Evolutionary conservation across 2,888 invertebrate genomes (phyloP), one percentile per base, ranked within the genome.

Genomic region (Nomada hirtipes): DNA sequence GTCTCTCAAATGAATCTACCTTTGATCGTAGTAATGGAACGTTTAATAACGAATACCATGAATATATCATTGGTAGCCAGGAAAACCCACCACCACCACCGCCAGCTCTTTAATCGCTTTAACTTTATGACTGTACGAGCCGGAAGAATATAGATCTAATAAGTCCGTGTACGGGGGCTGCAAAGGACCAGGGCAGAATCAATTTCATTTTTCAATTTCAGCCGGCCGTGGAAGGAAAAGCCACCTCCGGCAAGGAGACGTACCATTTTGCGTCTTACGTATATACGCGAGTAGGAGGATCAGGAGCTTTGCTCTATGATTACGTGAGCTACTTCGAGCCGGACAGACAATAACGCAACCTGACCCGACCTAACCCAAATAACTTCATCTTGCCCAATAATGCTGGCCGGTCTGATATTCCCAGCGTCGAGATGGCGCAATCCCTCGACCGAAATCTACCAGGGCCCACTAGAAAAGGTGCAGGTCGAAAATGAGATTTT

Each of bases 231-330:
- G 83, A 59, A 57, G 78, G 82, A 76, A 85, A 87, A 87, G 80
- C 81, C 81, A 73, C 50, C 67, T 63, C 52, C 44, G 70, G 59
- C 55, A 64, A 75, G 78, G 77, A 82, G 81, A 83, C 87, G 79
- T 88, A 87, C 75, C 77, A 87, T 87, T 87, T 87, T 87, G 86
- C 86, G 88, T 88, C 86, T 76, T 88, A 82, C 77, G 63, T 76
- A 82, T 85, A 79, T 61, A 70, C 72, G 76, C 65, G 63, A 50
- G 79, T 80, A 83, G 86, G 84, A 83, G 88, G 85, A 88, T 88
- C 88, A 88, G 86, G 71, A 88, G 88, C 88, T 88, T 88, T 88
- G 88, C 88, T 87, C 87, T 88, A 88, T 88, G 88, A 88, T 88
- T 88, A 88, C 88, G 84, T 80, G 86, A 82, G 80, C 87, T 71